Evolutionary conservation across 2,113 vertebrate species (phyloP).

Genomic region (Spermophilus dauricus): DNA sequence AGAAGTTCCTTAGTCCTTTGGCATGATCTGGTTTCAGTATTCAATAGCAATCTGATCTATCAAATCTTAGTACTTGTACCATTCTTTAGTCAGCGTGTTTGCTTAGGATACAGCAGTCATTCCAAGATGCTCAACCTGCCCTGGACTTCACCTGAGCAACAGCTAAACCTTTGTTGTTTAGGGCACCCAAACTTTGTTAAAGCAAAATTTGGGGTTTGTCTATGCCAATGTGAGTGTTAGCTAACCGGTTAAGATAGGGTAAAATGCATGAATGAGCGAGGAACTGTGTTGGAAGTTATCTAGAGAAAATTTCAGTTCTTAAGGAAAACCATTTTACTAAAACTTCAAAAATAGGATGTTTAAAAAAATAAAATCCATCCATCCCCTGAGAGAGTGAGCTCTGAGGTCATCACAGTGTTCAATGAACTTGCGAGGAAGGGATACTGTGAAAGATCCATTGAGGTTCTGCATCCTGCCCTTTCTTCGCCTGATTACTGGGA

Average conservation of each 20-base stretch:
- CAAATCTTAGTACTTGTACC: neutral
- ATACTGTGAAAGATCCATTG: no score
- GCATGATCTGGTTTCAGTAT: neutral
- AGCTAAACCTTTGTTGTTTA: neutral
- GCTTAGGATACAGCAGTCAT: neutral
- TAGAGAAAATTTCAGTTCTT: conserved; percentile 17
- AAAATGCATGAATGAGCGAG: neutral
- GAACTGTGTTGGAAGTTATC: neutral
- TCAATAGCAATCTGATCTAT: neutral
- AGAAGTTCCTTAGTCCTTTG: neutral
- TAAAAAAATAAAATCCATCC: no score
- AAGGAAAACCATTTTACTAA: neutral
- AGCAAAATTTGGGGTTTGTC: neutral
- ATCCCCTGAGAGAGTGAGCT: neutral
- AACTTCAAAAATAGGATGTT: neutral
- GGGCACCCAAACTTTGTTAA: neutral
- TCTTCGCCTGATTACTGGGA: neutral
- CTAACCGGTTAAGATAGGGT: neutral
- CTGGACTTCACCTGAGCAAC: neutral
- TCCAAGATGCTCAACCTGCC: neutral
- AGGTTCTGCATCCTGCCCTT: neutral
- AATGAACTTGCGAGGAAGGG: neutral
- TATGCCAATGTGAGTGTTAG: neutral
- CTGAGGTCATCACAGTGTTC: neutral
- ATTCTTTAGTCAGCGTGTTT: neutral